Evolutionary conservation across 2,113 vertebrate genomes (phyloP), one percentile per base, ranked within the genome.

Genomic region (Poecilia latipinna): DNA sequence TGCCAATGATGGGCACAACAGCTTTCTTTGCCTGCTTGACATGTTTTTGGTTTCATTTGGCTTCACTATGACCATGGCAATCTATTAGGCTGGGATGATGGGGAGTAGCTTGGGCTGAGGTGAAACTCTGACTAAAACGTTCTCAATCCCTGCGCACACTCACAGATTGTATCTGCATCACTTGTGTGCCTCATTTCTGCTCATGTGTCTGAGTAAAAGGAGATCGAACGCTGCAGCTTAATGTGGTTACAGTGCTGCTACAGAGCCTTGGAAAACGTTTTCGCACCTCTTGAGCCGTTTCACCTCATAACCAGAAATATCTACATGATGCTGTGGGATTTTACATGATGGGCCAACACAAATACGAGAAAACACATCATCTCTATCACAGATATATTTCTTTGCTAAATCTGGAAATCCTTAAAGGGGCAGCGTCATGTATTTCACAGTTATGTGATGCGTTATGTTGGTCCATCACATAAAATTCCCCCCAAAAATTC

Each of bases 61-160:
- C 78, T 82, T 65, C 82, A 82, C 74, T 87, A 72, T 86, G 81
- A 88, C 85, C 86, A 88, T 90, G 90, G 87, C 80, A 88, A 91
- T 90, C 89, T 90, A 77, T 32, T 67, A 73, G 28, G 78, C 76
- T 77, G 78, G 72, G 67, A 69, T 79, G 80, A 82, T 71, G 61
- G 74, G 74, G 74, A 74, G n/a, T 75, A 77, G 39, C 51, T 64
- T 78, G 82, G 68, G 74, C 66, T 62, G 61, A 83, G 79, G 72
- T 79, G 57, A 83, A 72, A 10, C 74, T 76, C 70, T n/a, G 69
- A 77, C 12, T 24, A 80, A 0, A 15, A 35, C 33, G 61, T 70
- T 73, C 74, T 19, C 19, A 31, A 79, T 68, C 63, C 33, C 19
- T 72, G 70, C 70, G 66, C 70, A 75, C 48, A 63, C 65, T 31